phyloP scores from a whole-genome alignment of 1,140 invertebrate genomes.

The Polyergus mexicanus region DNA sequence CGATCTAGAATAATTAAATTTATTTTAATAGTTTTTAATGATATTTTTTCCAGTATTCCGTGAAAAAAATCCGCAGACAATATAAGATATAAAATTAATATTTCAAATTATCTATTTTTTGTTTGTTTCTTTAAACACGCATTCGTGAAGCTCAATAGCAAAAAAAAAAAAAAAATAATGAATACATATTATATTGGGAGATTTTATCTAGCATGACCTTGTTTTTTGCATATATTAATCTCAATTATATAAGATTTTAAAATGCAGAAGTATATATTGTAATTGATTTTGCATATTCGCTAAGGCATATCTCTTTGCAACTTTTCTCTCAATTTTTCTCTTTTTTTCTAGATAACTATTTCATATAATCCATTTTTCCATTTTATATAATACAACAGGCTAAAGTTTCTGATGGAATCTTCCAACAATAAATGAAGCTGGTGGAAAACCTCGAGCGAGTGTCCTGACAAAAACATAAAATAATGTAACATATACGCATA shows the following conservation, averaged over 20 bases:
- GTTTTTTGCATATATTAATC: background rate
- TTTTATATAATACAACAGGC: background rate
- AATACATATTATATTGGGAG: too few relatives aligned
- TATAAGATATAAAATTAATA: background rate
- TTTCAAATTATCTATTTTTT: background rate
- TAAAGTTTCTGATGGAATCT: background rate
- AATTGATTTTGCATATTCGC: background rate
- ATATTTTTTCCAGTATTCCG: background rate
- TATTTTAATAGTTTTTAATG: background rate
- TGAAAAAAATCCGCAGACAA: background rate
- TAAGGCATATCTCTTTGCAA: background rate
- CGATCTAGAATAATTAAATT: background rate
- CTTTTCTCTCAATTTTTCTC: background rate
- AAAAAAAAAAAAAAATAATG: background rate
- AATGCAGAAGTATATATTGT: background rate
- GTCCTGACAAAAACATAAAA: background rate
- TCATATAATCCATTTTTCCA: background rate
- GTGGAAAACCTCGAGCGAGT: background rate
- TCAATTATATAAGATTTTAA: background rate
- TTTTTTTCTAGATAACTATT: background rate
- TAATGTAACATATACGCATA: background rate
- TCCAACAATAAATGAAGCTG: background rate
- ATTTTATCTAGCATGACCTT: conserved; percentile 19
- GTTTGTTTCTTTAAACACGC: background rate
- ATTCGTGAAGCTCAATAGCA: background rate